Evolutionary conservation across 2,888 invertebrate species (phyloP), one percentile per base, ranked within the genome.

Genomic region (Gibbula magus): DNA sequence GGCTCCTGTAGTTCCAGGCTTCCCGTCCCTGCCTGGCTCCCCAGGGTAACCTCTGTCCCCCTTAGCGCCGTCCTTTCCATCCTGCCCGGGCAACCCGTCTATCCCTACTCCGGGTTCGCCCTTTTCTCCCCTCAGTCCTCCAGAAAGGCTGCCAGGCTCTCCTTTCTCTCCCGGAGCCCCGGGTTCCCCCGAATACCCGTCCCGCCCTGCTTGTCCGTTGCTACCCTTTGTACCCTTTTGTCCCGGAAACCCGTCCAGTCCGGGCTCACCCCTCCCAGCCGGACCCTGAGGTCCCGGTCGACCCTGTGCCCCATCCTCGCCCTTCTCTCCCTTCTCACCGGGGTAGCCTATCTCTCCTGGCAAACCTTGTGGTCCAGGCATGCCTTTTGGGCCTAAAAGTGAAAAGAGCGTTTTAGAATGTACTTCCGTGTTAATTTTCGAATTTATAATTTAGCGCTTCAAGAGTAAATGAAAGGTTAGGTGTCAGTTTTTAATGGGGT

Each of bases 281-380:
- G 67, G 81, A 13, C 81, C 83, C 29, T 75, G 70, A 32, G 45
- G 54, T 18, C 85, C 85, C n/a, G 54, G 54, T 20, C 56, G 76
- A 10, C 85, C 84, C 20, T 75, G 45, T 20, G 39, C 22, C 61
- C 85, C 85, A 13, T 13, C 25, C 32, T 66, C 70, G 39, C 86
- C 86, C 2, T 74, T 32, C 10, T 67, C 70, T 51, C 86, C 84
- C 3, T 53, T 79, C 61, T 81, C 78, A 16, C 84, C 84, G n/a
- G 80, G 78, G n/a, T 70, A 35, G 52, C 82, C 84, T 54, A 75
- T 79, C 51, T 74, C 79, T 25, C 79, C 81, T n/a, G 61, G 61
- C n/a, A 66, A 16, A 93, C 97, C 97, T 81, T 94, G 93, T 61
- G 95, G 93, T 89, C 96, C 96, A 45, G 94, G 92, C 78, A 95